These are phyloP conservation scores for Lutjanus erythropterus DNA, from an alignment of 2,113 vertebrate genomes.

Conservation along the genomic window DNA sequence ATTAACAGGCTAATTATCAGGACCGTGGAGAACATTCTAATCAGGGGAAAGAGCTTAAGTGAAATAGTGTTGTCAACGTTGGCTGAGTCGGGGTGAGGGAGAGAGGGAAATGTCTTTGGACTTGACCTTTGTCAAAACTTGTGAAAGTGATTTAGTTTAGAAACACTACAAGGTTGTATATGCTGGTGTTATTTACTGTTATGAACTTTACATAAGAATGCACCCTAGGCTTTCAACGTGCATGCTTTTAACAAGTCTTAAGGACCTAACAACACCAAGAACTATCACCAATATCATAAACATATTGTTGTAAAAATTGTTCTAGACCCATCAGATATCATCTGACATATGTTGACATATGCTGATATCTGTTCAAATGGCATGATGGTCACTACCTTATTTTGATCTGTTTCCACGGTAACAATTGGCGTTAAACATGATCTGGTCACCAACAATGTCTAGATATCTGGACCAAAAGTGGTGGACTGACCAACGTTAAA, in stretches of 20 bases:
- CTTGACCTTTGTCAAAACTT: constrained; percentile 64
- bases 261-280: too few relatives aligned
- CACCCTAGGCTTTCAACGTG: too few relatives aligned
- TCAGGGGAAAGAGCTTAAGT: constrained; percentile 73
- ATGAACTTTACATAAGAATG: too few relatives aligned
- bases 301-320: too few relatives aligned
- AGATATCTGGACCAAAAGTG: background rate
- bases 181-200: background rate
- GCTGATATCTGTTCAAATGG: too few relatives aligned
- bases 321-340: too few relatives aligned
- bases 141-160: constrained; percentile 33
- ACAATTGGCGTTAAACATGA: too few relatives aligned
- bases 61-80: constrained; percentile 63
- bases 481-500: background rate
- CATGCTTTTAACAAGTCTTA: too few relatives aligned
- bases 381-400: too few relatives aligned
- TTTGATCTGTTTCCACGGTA: too few relatives aligned
- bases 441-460: background rate
- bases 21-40: constrained; percentile 78
- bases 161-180: background rate
- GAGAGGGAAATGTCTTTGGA: constrained; percentile 43
- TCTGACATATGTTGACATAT: too few relatives aligned
- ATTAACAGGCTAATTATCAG: constrained; percentile 83
- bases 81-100: constrained; percentile 34
- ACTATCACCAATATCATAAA: too few relatives aligned